These are phyloP conservation scores for Pogonomyrmex barbatus DNA, from an alignment of 1,140 invertebrate species.

Conservation along the genomic window DNA sequence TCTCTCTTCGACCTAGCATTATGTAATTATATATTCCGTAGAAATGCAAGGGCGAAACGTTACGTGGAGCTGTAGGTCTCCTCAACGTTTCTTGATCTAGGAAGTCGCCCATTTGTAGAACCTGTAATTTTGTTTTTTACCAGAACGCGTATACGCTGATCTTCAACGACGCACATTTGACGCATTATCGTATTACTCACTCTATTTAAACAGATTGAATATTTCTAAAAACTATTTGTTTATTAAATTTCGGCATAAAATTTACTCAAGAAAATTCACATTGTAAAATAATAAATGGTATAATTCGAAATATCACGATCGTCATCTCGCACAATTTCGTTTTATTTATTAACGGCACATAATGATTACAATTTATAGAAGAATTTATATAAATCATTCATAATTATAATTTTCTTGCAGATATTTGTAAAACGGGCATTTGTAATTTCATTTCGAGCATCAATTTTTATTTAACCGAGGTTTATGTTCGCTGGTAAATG, in stretches of 20 bases:
- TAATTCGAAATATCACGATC: neutral
- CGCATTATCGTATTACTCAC: slow-evolving; percentile 15
- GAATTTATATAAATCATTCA: neutral
- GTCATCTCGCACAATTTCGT: neutral
- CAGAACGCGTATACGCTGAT: neutral
- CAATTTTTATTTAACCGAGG: neutral
- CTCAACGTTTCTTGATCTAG: slow-evolving; percentile 27
- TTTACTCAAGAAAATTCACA: neutral
- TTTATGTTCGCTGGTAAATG: neutral
- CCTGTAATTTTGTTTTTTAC: slow-evolving; percentile 63
- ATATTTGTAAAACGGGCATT: neutral
- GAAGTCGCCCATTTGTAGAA: slow-evolving; percentile 33
- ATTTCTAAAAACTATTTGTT: neutral
- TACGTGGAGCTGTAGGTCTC: slow-evolving; percentile 52
- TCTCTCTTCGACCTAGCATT: slow-evolving; percentile 77
- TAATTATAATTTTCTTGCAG: neutral
- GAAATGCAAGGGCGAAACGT: slow-evolving; percentile 78
- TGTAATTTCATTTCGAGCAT: neutral
- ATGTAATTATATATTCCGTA: slow-evolving; percentile 82
- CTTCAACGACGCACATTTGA: slow-evolving; percentile 13
- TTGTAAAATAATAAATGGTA: neutral
- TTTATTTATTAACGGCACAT: neutral
- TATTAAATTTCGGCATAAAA: neutral
- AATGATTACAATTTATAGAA: neutral
- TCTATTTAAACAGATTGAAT: neutral